Base-by-base conservation (phyloP, 2,113 vertebrate genomes). In the Furnarius figulus region DNA sequence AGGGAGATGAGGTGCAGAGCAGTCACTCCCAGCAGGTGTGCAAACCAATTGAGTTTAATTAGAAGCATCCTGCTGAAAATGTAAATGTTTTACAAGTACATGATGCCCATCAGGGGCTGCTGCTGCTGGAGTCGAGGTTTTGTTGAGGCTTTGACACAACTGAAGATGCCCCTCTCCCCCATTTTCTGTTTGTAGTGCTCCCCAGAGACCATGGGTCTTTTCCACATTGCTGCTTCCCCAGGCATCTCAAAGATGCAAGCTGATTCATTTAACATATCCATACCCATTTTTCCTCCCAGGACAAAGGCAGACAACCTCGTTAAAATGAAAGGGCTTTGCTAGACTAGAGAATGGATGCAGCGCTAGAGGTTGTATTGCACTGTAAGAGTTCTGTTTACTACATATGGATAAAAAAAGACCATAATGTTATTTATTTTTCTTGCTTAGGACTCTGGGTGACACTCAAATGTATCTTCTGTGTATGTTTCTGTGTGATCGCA, bases 41-140 rank as follows among this genome's bases (percentile, higher is more conserved):
- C 85, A 88, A 88, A 74, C 90, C 91, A 88, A 67, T 71, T 84
- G 72, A 84, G 90, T 85, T 87, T 93, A 93, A 94, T 95, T 93
- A 85, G 94, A 94, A 95, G 90, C 92, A 90, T 94, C 90, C 90
- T 91, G 87, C 93, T 94, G 87, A 76, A 95, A 94, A 94, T 85
- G 85, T 91, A 79, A 53, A 89, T 83, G 87, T 94, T 96, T 94
- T 85, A 70, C 53, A 66, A 87, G 78, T 42, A 35, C 46, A 47
- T 87, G 75, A n/a, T 73, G 53, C 20, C 55, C 30, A 31, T 73
- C 77, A 58, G 62, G 62, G 40, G 58, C 78, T 93, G 71, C 87
- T 91, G 74, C 74, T 90, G 85, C 75, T 66, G 23, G 24, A 77
- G 50, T 74, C 30, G 58, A 42, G 46, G 74, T 82, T 96, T 93